Evolutionary conservation across 2,113 vertebrate genomes (phyloP).

Genomic region (Ovibos moschatus): DNA sequence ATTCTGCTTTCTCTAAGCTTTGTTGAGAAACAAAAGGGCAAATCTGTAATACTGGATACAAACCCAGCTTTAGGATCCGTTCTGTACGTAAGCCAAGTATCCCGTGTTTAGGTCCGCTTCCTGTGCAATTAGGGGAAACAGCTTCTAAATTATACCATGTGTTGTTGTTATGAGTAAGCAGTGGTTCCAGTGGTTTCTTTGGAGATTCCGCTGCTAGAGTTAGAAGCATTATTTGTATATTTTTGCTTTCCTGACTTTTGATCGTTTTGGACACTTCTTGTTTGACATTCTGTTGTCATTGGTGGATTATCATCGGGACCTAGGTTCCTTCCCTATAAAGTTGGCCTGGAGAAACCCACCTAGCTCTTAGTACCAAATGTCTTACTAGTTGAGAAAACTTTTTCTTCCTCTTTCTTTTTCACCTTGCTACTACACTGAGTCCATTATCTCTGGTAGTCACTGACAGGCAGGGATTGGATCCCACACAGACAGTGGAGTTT

Average conservation of each 20-base stretch:
- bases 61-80: background rate
- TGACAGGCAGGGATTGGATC: background rate
- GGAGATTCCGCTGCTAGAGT: constrained; percentile 26
- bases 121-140: constrained; percentile 33
- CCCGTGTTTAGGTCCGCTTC: background rate
- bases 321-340: background rate
- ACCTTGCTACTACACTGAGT: background rate
- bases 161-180: background rate
- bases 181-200: constrained; percentile 20
- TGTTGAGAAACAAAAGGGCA: background rate
- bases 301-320: background rate
- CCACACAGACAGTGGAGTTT: background rate
- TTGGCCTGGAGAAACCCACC: background rate
- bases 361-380: background rate
- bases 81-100: background rate
- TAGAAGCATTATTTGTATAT: background rate
- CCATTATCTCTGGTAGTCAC: background rate
- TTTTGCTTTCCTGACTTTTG: background rate
- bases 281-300: background rate
- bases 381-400: background rate
- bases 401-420: background rate
- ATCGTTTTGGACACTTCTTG: background rate
- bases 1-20: background rate
- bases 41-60: background rate
- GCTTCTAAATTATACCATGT: background rate